phyloP scores from a whole-genome alignment of 2,797 vertebrate species.

The Sternarchorhynchus goeldii region DNA sequence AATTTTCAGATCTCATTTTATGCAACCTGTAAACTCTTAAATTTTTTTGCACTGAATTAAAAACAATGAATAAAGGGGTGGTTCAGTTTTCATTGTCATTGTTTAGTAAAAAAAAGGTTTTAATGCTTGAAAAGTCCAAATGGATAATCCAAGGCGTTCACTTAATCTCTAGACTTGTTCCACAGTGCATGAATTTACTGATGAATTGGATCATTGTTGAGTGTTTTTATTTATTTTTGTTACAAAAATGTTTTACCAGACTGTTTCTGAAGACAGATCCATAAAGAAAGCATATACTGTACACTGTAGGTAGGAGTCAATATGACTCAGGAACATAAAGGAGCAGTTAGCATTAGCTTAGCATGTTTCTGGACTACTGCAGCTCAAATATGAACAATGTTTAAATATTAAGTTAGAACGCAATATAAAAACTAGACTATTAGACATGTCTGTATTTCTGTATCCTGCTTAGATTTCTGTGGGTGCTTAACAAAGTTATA shows the following conservation, averaged over 20 bases:
- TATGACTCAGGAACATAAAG: slow-evolving; percentile 79
- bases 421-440: slow-evolving; percentile 46
- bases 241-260: slow-evolving; percentile 66
- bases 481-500: background rate
- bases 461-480: slow-evolving; percentile 4
- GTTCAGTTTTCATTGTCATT: no score
- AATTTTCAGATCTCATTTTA: no score
- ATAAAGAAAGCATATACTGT: slow-evolving; percentile 65
- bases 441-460: slow-evolving; percentile 5
- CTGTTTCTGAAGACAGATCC: slow-evolving; percentile 46
- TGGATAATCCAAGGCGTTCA: background rate
- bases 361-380: slow-evolving; percentile 41
- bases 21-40: no score
- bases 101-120: no score
- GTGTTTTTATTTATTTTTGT: slow-evolving; percentile 43
- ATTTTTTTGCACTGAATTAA: no score
- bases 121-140: no score
- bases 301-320: slow-evolving; percentile 77
- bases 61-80: no score
- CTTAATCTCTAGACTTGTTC: background rate
- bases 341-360: slow-evolving; percentile 46
- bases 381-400: slow-evolving; percentile 56
- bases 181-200: background rate
- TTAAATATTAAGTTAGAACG: slow-evolving; percentile 70
- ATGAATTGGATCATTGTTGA: slow-evolving; percentile 4